Conservation (phyloP, 1,140 invertebrate species). For the Drosophila burlai region DNA sequence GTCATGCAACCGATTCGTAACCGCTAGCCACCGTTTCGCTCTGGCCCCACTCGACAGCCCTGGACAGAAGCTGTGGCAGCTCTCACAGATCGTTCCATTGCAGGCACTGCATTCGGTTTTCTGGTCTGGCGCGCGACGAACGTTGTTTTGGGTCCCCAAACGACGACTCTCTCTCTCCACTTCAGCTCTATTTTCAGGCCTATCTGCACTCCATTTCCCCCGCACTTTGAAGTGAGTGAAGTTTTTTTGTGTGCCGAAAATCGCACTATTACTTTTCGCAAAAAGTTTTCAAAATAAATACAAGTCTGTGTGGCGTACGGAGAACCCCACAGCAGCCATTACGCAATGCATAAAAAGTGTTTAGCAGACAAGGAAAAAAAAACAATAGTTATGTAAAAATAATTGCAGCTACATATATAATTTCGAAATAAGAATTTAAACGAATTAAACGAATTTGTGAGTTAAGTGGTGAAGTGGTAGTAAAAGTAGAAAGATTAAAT, state of each 20-base stretch:
- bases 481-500: background rate
- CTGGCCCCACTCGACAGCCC: slow-evolving; percentile 42
- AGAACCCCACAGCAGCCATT: slow-evolving; percentile 35
- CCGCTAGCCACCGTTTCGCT: slow-evolving; percentile 11
- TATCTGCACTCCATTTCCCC: slow-evolving; percentile 49
- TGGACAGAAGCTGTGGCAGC: slow-evolving; percentile 19
- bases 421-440: background rate
- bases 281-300: slow-evolving; percentile 40
- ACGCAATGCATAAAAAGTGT: slow-evolving; percentile 66
- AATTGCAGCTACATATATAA: slow-evolving; percentile 13
- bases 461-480: background rate
- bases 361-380: slow-evolving; percentile 24
- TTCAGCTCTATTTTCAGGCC: slow-evolving; percentile 61
- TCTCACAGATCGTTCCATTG: slow-evolving; percentile 41
- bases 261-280: slow-evolving; percentile 7
- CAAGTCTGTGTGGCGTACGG: slow-evolving; percentile 1
- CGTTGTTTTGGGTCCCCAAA: slow-evolving; percentile 71
- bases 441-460: background rate
- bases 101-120: slow-evolving; percentile 74
- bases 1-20: slow-evolving; percentile 5
- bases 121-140: slow-evolving; percentile 76
- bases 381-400: slow-evolving; percentile 72
- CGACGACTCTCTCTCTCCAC: slow-evolving; percentile 40
- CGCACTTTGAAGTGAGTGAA: slow-evolving; percentile 72
- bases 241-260: background rate